Percentiles rank a stretch among this genome's conserved stretches.
phyloP scores from a whole-genome alignment of 2,888 invertebrate genomes.

The Exephanes ischioxanthus region DNA sequence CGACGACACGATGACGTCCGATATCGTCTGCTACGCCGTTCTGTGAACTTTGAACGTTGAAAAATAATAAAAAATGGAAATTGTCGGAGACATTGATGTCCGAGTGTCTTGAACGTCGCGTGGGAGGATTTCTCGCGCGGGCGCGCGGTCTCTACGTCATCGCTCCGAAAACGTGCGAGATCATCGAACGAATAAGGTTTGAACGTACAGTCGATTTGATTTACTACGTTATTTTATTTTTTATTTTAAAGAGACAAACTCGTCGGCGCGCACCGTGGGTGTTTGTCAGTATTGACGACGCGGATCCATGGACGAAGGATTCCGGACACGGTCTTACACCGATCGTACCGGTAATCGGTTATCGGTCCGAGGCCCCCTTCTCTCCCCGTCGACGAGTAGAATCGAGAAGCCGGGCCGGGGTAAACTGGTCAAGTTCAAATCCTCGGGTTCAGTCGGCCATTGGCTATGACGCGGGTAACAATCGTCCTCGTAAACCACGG shows the following conservation, averaged over 20 bases:
- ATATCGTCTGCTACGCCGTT: slow-evolving; percentile 69
- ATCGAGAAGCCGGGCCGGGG: slow-evolving; percentile 60
- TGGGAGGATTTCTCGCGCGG: neutral
- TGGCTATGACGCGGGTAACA: slow-evolving; percentile 76
- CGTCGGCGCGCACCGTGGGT: neutral
- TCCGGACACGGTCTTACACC: neutral
- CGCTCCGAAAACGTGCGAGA: neutral
- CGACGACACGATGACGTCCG: slow-evolving; percentile 52
- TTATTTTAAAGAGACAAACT: slow-evolving; percentile 10
- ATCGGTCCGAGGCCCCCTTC: slow-evolving; percentile 47
- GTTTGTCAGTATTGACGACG: neutral
- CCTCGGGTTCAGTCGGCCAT: slow-evolving; percentile 78
- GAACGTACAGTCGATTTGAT: slow-evolving; percentile 25
- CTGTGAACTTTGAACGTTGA: slow-evolving; percentile 45
- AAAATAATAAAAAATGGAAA: slow-evolving; percentile 11
- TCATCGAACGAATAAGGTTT: slow-evolving; percentile 16
- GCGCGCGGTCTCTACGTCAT: neutral
- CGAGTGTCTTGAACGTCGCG: neutral
- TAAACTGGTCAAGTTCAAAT: slow-evolving; percentile 81
- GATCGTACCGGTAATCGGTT: slow-evolving; percentile 12
- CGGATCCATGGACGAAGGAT: neutral
- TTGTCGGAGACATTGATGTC: neutral
- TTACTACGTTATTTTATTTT: neutral
- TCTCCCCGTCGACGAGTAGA: slow-evolving; percentile 39
- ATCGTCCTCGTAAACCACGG: slow-evolving; percentile 59